A percentile compares a stretch with the other conserved stretches of the same genome.
These are phyloP conservation scores for rat (Rattus norvegicus) DNA, from an alignment of 2,113 vertebrate species.

Conservation along the genomic window GRCr8 NC_086019.1:153721501-153722000, in stretches of 20 bases:
- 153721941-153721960: slow-evolving; percentile 45
- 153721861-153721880: background rate
- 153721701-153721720: background rate
- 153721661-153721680: background rate
- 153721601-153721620: background rate
- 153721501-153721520: background rate
- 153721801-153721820: background rate
- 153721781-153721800: background rate
- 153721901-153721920: background rate
- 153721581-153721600: background rate
- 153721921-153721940: background rate
- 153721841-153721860: slow-evolving; percentile 15
- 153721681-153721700: background rate
- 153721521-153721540: background rate
- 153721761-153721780: too few species aligned
- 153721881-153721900: background rate
- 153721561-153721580: background rate
- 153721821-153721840: background rate
- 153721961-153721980: slow-evolving; percentile 70
- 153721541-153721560: background rate
- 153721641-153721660: background rate
- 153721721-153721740: background rate
- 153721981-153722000: slow-evolving; percentile 68
- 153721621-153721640: background rate
- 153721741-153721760: background rate